These are phyloP conservation scores for Halyomorpha halys DNA, from an alignment of 1,140 invertebrate species.

Conservation along the genomic window DNA sequence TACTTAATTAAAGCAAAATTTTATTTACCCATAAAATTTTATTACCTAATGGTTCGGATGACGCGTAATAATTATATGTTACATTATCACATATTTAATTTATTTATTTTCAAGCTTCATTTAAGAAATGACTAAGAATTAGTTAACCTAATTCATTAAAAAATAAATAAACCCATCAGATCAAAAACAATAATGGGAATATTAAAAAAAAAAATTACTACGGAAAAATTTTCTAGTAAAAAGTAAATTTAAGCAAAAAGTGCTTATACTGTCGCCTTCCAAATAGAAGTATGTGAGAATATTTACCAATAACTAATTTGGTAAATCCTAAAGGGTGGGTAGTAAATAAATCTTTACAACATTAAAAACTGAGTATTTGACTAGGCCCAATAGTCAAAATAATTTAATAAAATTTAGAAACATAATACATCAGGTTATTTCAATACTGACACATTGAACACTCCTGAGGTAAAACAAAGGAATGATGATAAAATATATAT, in stretches of 20 bases:
- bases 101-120: too few relatives aligned
- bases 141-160: too few relatives aligned
- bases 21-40: too few relatives aligned
- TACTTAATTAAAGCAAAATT: too few relatives aligned
- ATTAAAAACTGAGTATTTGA: slow-evolving; percentile 14
- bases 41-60: too few relatives aligned
- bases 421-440: neutral
- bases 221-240: neutral
- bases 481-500: neutral
- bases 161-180: too few relatives aligned
- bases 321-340: slow-evolving; percentile 16
- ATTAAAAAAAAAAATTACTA: neutral
- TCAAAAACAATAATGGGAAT: too few relatives aligned
- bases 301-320: slow-evolving; percentile 14
- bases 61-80: too few relatives aligned
- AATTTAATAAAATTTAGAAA: slow-evolving; percentile 7
- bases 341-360: neutral
- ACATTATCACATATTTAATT: too few relatives aligned
- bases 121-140: too few relatives aligned
- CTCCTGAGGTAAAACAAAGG: neutral
- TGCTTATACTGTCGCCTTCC: slow-evolving; percentile 14
- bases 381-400: slow-evolving; percentile 10
- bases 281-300: slow-evolving; percentile 5
- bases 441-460: slow-evolving; percentile 8
- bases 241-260: slow-evolving; percentile 17